Evolutionary conservation across 2,888 invertebrate species (phyloP).

Genomic region (Protodeltote pygarga): DNA sequence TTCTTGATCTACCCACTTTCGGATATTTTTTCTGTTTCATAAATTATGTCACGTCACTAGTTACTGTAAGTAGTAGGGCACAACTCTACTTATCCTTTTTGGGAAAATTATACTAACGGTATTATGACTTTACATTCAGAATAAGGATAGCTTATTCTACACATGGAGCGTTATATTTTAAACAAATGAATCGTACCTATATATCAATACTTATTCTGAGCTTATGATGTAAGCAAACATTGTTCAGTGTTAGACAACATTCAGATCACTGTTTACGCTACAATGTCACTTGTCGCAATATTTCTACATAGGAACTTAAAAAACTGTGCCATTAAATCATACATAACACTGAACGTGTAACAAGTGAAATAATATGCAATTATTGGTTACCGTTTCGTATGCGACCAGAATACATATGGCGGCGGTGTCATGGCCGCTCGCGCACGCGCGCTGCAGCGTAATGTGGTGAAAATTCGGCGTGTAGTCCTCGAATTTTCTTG

Average conservation of each 20-base stretch:
- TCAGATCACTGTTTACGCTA: conserved; percentile 7
- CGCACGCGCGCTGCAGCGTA: conserved; percentile 52
- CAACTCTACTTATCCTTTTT: too few species aligned
- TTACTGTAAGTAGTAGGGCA: too few species aligned
- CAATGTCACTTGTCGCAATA: conserved; percentile 30
- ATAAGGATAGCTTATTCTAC: too few species aligned
- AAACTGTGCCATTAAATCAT: conserved; percentile 45
- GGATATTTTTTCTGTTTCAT: too few species aligned
- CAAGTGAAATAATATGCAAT: conserved; percentile 63
- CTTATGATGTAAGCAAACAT: too few species aligned
- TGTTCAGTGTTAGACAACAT: background rate
- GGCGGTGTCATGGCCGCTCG: conserved; percentile 64
- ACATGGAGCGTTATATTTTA: too few species aligned
- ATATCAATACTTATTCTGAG: too few species aligned
- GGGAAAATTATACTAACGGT: too few species aligned
- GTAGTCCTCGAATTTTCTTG: conserved; percentile 28
- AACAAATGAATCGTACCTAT: too few species aligned
- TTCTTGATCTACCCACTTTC: background rate
- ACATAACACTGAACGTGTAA: conserved; percentile 49
- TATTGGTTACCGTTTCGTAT: conserved; percentile 49
- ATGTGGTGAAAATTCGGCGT: conserved; percentile 57
- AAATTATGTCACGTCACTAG: too few species aligned
- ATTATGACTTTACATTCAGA: too few species aligned
- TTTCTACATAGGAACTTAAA: conserved; percentile 22
- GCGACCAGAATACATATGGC: conserved; percentile 60